Percentiles rank a stretch among this genome's conserved stretches.
These are phyloP conservation scores for Hydriomena furcata DNA, from an alignment of 2,888 invertebrate genomes.

Conservation along the genomic window DNA sequence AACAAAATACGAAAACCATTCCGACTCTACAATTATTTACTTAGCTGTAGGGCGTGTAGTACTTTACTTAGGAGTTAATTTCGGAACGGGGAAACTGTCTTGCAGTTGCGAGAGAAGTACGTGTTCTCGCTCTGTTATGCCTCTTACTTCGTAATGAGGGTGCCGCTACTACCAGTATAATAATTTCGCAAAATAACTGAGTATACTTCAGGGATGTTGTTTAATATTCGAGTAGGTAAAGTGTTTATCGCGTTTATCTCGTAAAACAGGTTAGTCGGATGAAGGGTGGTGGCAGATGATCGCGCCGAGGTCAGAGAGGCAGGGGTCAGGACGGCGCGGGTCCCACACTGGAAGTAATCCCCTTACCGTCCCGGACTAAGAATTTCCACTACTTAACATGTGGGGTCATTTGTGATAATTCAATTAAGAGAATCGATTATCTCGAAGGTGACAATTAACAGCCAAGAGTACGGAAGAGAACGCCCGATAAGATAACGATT, in stretches of 20 bases:
- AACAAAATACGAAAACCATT: constrained; percentile 12
- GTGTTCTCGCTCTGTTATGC: constrained; percentile 45
- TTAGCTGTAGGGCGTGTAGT: constrained; percentile 29
- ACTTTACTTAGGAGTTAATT: constrained; percentile 44
- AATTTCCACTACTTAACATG: constrained; percentile 46
- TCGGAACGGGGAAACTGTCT: constrained; percentile 49
- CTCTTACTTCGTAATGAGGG: constrained; percentile 46
- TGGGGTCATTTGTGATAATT: constrained; percentile 48
- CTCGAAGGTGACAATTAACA: not conserved
- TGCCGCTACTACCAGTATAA: constrained; percentile 40
- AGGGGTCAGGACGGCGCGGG: constrained; percentile 67
- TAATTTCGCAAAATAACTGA: constrained; percentile 54
- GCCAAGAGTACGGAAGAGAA: too few relatives aligned
- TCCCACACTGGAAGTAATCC: constrained; percentile 66
- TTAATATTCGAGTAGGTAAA: constrained; percentile 60
- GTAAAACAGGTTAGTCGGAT: constrained; percentile 72
- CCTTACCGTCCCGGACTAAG: constrained; percentile 50
- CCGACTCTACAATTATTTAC: constrained; percentile 29
- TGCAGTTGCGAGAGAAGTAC: constrained; percentile 43
- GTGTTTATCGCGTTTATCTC: constrained; percentile 64
- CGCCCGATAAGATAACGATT: not conserved
- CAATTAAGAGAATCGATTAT: constrained; percentile 58
- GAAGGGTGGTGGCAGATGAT: constrained; percentile 68
- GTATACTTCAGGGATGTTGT: constrained; percentile 51
- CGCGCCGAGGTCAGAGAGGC: constrained; percentile 69